These are phyloP conservation scores for Thunnus thynnus DNA, from an alignment of 2,113 vertebrate genomes.

Conservation along the genomic window DNA sequence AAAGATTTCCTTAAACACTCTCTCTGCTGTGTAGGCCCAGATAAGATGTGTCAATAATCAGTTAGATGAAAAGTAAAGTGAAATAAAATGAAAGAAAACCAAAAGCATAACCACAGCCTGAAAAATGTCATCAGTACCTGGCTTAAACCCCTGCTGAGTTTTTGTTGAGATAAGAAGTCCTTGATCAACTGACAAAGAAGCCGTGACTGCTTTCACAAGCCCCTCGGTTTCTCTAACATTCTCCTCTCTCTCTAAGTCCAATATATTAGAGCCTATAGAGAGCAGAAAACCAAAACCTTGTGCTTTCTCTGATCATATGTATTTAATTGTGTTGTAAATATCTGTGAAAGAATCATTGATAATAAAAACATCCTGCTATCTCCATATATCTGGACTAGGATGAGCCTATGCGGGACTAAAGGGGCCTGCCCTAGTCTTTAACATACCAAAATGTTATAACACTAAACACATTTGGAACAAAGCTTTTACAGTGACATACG, in stretches of 20 bases:
- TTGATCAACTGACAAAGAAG: slow-evolving; percentile 32
- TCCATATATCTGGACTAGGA: slow-evolving; percentile 11
- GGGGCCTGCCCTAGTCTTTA: not conserved
- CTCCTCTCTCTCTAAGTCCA: slow-evolving; percentile 1
- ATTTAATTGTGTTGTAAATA: slow-evolving; percentile 20
- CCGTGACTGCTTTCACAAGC: slow-evolving; percentile 25
- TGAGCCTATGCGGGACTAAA: too few relatives aligned
- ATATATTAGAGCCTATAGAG: slow-evolving; percentile 12
- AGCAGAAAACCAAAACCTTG: slow-evolving; percentile 16
- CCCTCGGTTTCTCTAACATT: slow-evolving; percentile 14
- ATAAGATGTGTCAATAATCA: slow-evolving; percentile 23
- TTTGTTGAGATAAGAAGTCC: slow-evolving; percentile 32
- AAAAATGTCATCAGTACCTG: slow-evolving; percentile 3
- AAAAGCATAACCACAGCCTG: slow-evolving; percentile 2
- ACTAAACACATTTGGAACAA: not conserved
- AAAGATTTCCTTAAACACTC: slow-evolving; percentile 5
- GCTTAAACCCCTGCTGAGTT: slow-evolving; percentile 6
- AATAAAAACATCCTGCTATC: not conserved
- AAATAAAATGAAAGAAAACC: slow-evolving; percentile 14
- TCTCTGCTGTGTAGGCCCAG: slow-evolving; percentile 12
- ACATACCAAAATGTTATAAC: not conserved
- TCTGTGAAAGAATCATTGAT: not conserved
- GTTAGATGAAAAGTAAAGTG: slow-evolving; percentile 21
- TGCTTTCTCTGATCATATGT: slow-evolving; percentile 28
- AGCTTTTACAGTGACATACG: slow-evolving; percentile 7